phyloP scores from a whole-genome alignment of 2,113 vertebrate genomes.

The Hydropotes inermis region DNA sequence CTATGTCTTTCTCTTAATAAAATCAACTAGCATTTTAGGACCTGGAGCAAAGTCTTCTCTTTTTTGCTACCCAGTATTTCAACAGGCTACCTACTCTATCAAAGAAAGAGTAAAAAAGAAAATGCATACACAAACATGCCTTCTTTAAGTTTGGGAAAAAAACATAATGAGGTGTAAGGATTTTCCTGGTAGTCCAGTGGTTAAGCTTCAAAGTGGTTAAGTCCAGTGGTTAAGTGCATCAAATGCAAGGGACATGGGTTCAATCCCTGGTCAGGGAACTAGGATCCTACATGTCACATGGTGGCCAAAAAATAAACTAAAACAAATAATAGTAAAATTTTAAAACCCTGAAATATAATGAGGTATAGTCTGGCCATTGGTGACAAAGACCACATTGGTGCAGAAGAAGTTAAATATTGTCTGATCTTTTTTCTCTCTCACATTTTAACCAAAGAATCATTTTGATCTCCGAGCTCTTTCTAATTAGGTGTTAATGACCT shows the following conservation, averaged over 20 bases:
- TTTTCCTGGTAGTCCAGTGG: background rate
- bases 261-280: background rate
- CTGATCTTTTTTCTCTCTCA: constrained; percentile 8
- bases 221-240: background rate
- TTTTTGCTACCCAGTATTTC: background rate
- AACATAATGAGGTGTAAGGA: background rate
- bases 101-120: background rate
- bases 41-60: background rate
- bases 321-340: background rate
- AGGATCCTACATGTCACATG: background rate
- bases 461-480: constrained; percentile 78
- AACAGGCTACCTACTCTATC: background rate
- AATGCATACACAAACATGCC: too few species aligned
- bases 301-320: background rate
- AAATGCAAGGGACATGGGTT: background rate
- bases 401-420: constrained; percentile 70
- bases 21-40: background rate
- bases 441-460: constrained; percentile 73
- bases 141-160: constrained; percentile 14
- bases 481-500: constrained; percentile 84
- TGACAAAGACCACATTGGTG: background rate
- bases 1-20: background rate
- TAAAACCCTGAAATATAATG: background rate
- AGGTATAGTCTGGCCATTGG: background rate
- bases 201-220: background rate